Percentiles rank a stretch among this genome's conserved stretches.
These are phyloP conservation scores for Clamator glandarius DNA, from an alignment of 2,797 vertebrate genomes.

Conservation along the genomic window DNA sequence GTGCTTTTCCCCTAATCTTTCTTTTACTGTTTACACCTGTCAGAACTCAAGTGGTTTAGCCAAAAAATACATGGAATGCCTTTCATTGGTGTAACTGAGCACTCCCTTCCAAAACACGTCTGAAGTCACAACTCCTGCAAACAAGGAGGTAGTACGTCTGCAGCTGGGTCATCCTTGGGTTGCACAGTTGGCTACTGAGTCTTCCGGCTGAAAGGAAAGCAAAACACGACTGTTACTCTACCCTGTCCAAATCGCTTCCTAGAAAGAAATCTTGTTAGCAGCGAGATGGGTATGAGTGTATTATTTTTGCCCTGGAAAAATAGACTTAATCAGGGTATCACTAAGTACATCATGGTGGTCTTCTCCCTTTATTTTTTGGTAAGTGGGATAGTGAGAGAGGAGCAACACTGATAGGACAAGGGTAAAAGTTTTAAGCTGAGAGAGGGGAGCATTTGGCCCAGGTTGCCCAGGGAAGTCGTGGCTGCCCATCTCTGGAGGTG, in stretches of 20 bases:
- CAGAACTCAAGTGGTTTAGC: not conserved
- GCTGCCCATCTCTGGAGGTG: no score
- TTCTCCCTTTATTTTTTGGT: not conserved
- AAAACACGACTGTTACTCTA: not conserved
- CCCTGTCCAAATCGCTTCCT: not conserved
- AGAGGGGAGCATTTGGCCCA: no score
- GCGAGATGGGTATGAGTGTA: no score
- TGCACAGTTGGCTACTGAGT: not conserved
- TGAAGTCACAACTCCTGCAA: not conserved
- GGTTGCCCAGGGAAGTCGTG: no score
- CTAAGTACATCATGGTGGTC: not conserved
- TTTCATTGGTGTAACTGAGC: not conserved
- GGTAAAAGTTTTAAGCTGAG: no score
- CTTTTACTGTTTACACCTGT: not conserved
- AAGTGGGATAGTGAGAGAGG: not conserved
- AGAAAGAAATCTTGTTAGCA: not conserved
- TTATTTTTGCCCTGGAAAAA: not conserved
- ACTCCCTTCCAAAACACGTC: not conserved
- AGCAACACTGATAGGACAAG: not conserved
- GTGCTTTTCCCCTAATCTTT: not conserved
- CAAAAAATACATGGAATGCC: rapidly evolving
- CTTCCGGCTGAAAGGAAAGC: not conserved
- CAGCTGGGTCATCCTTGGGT: not conserved
- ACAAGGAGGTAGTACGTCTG: not conserved
- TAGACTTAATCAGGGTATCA: rapidly evolving